A percentile compares a stretch with the other conserved stretches of the same genome.
Evolutionary conservation across 2,888 invertebrate genomes (phyloP).

Genomic region (Heliconius cydno): DNA sequence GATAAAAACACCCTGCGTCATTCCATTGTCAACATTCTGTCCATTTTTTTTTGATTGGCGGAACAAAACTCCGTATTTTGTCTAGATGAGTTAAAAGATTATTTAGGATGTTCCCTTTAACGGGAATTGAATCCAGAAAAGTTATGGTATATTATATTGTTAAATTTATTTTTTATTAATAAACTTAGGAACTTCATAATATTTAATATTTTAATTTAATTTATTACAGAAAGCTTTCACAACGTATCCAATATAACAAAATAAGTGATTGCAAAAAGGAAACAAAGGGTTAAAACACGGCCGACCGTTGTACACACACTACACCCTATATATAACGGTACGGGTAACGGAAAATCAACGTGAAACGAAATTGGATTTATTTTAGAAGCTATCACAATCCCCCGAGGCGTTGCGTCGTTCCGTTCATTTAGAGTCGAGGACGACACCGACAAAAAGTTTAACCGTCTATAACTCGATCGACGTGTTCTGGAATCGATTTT

Average conservation of each 20-base stretch:
- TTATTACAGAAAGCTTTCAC: neutral
- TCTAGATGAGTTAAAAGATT: too few relatives aligned
- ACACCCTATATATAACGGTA: neutral
- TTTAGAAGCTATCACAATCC: slow-evolving; percentile 25
- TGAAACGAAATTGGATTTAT: slow-evolving; percentile 27
- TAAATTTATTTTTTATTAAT: too few relatives aligned
- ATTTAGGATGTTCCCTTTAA: too few relatives aligned
- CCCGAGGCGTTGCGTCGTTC: slow-evolving; percentile 20
- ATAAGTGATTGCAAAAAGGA: neutral
- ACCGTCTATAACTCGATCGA: slow-evolving; percentile 17
- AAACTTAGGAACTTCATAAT: neutral
- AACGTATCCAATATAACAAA: neutral
- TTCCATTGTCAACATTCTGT: too few relatives aligned
- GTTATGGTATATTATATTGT: too few relatives aligned
- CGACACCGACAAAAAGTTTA: slow-evolving; percentile 16
- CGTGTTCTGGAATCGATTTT: neutral
- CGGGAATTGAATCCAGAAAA: too few relatives aligned
- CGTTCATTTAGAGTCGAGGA: slow-evolving; percentile 19
- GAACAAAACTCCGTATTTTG: too few relatives aligned
- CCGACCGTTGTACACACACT: neutral
- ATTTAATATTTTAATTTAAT: neutral
- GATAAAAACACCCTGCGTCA: too few relatives aligned
- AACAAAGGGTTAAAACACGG: neutral
- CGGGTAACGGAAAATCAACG: slow-evolving; percentile 19
- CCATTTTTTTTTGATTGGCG: too few relatives aligned